Evolutionary conservation across 30 jellyfish, hydroid and myxozoan genomes (phyloP), one percentile per base, ranked within the genome.

Genomic region (Turritopsis rubra): DNA sequence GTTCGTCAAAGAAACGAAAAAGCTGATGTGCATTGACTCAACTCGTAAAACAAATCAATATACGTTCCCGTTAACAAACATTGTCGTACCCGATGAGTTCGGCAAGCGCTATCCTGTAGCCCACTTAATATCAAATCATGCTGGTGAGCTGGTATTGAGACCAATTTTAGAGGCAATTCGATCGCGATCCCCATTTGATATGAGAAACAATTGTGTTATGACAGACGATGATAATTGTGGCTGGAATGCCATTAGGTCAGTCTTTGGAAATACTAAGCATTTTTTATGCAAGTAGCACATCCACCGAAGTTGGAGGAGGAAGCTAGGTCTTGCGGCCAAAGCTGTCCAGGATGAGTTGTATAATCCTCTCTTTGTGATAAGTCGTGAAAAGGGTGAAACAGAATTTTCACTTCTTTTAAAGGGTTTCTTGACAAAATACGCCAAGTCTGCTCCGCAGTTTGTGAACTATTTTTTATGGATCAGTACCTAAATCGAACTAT

Each of bases 351-450:
- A 28, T n/a, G 88, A 81, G 72, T 17, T 68, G 22, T 81, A 81
- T 75, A 84, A 81, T 25, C 86, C 88, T 0, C 27, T 52, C 21
- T 25, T 54, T 54, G 84, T 81, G 85, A 27, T 81, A 70, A 21
- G 66, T 18, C 86, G 70, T 25, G 83, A 81, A 28, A 29, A 75
- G 17, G 29, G 24, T 54, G 28, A 31, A 22, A 8, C 84, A 25
- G 52, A 81, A 75, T 81, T 81, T 66, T 53, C 66, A 18, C 18
- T 28, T 20, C 29, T 81, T 71, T 13, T 75, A 19, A n/a, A 19
- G 17, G 24, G 54, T 24, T 81, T 81, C 65, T 16, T 66, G 22
- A 13, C 68, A 25, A 81, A 17, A 26, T 81, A 68, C 84, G 1
- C 23, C n/a, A 41, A 26, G 27, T 84, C 52, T 26, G 30, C 31